Base-by-base conservation (phyloP, 2,888 invertebrate species). In the Bimastos eiseni region DNA sequence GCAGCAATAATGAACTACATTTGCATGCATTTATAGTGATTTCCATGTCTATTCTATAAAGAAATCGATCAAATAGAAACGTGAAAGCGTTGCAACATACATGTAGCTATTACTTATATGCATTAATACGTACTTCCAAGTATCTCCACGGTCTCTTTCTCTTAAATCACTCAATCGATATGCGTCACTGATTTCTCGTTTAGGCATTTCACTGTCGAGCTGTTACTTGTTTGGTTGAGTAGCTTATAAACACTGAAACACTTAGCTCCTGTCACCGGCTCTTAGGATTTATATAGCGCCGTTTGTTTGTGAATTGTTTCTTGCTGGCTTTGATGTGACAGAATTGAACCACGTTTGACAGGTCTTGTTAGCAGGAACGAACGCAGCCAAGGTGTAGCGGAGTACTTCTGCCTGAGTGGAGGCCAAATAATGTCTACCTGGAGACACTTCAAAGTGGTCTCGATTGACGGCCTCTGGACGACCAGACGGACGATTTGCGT, bases 391-490 rank as follows among this genome's bases (percentile, higher is more conserved):
- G 70, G 70, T 70, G 70, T 70, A n/a, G 30, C 70, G n/a, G n/a
- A n/a, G 70, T 70, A 70, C 70, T 70, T 70, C 70, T 13, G 70
- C n/a, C 8, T 70, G 70, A 70, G 70, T 70, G 70, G 70, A 1
- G 11, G 70, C 30, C 30, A 4, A 70, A 70, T 70, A 70, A 70
- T 70, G 70, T 70, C 70, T 70, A 70, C 70, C 70, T 70, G 70
- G 70, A 70, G 70, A 70, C 70, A 70, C 70, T 70, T 70, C 70
- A 70, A 70, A 70, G 70, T 70, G 70, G 70, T n/a, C 70, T 70
- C 70, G n/a, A 70, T n/a, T 30, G 70, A 70, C 70, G 70, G 70
- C 70, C 70, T 30, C 70, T n/a, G 70, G 70, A 70, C 70, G 70
- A 70, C 70, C 70, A 70, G 70, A 70, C n/a, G 70, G n/a, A 70